Evolutionary conservation across 2,888 invertebrate species (phyloP), one percentile per base, ranked within the genome.

Genomic region (Ferdinandea cuprea): DNA sequence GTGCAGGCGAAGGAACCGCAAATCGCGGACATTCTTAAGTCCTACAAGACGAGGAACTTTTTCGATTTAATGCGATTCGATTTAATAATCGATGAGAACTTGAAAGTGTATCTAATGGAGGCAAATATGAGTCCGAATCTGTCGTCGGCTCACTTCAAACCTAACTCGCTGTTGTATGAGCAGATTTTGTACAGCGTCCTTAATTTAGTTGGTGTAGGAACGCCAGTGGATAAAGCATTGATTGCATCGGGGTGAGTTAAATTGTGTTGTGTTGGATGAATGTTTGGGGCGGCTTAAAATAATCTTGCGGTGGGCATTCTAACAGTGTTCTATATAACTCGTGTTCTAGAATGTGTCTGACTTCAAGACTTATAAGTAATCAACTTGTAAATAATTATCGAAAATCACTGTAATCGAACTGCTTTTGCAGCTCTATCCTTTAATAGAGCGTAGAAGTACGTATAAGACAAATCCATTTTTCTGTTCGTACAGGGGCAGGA

Each of bases 101-200:
- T 99, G 0, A 95, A 95, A 56, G 96, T 98, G 0, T 96, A 94
- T 87, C 92, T 98, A 5, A 95, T 99, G 93, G 99, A 99, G 92
- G 98, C 97, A 0, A 99, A 99, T 88, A 99, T 99, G 99, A 98
- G 98, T 11, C 99, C 99, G 0, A 99, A 99, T 92, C 92, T 99
- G 73, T 97, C 97, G 0, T 97, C 98, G 0, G 95, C 95, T 0
- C 98, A 99, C 91, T 99, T 95, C 89, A 94, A 95, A n/a, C 95
- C 94, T 0, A 99, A 99, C 90, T 93, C 94, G 83, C 90, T 97
- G 28, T 91, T 99, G 0, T 99, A 99, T 88, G 97, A 98, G 87
- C 98, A 99, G 92, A 96, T 99, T 0, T 88, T 99, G 9, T 97
- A 95, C 90, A 97, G 95, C 90, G 89, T 96, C 28, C 93, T 98